Base-by-base conservation (phyloP, 2,888 invertebrate genomes). In the Autographa pulchrina region DNA sequence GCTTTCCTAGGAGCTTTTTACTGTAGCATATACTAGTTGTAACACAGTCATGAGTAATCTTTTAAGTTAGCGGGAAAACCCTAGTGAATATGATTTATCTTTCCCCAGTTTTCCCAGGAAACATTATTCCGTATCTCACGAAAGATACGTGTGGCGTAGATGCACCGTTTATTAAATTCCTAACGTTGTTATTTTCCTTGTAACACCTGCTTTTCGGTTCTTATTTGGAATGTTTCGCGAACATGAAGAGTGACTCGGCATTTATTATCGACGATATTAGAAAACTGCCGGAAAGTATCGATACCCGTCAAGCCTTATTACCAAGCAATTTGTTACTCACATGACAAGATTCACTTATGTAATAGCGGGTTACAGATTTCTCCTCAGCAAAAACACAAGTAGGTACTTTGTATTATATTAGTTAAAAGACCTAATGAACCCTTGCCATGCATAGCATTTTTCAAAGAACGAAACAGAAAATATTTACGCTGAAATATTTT, bases 191-290 rank as follows among this genome's bases (percentile, higher is more conserved):
- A 64, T 41, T 38, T 60, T 32, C 56, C 5, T 52, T 43, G 20
- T 61, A 14, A 11, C 43, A 58, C 31, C 52, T 73, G 74, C n/a
- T 62, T 43, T 62, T 61, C 72, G 66, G 48, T n/a, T 13, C 25
- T 25, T 25, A 13, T 56, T 20, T 56, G 54, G 54, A 25, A 56
- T 25, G 25, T 56, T 25, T 56, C 25, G 13, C 54, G 54, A 64
- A 58, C 25, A 48, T 68, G 68, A 80, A 60, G 60, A 58, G 56
- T 68, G 77, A 64, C 65, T 80, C 72, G 61, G 68, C 61, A 80
- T 80, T 76, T 62, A 76, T 76, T 80, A 68, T 48, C 61, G 63
- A 14, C 62, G 75, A 68, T 68, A 68, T 70, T 75, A 70, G 35
- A 63, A 60, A 65, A 52, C 65, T 60, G 48, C 20, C 52, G 31